Conservation (phyloP, 2,113 vertebrate genomes). For the Paraplagusia blochii region DNA sequence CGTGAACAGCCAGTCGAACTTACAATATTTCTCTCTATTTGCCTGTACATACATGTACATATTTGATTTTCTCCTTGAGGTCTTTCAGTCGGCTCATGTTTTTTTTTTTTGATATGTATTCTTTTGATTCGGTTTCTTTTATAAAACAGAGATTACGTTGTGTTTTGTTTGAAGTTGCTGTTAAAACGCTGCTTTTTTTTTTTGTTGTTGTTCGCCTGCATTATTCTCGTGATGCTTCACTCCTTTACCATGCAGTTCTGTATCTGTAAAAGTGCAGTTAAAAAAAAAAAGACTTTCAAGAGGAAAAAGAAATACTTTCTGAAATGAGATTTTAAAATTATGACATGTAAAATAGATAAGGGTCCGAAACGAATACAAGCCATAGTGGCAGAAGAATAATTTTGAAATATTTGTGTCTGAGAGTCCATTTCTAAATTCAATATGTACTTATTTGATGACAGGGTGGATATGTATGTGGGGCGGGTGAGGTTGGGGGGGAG, state of each 20-base stretch:
- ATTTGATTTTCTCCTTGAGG: conserved; percentile 44
- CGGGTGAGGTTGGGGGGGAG: not conserved
- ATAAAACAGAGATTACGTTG: conserved; percentile 53
- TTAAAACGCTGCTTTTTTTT: conserved; percentile 49
- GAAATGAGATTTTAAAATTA: conserved; percentile 61
- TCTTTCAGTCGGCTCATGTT: conserved; percentile 67
- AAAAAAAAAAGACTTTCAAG: conserved; percentile 41
- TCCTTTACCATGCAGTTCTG: conserved; percentile 72
- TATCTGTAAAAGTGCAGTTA: conserved; percentile 65
- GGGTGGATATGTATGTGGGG: not conserved
- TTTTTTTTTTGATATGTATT: conserved; percentile 61
- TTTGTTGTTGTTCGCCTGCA: conserved; percentile 67
- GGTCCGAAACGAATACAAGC: conserved; percentile 65
- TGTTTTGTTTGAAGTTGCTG: conserved; percentile 65
- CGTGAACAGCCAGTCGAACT: conserved; percentile 52
- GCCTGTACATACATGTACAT: conserved; percentile 73
- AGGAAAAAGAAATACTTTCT: conserved; percentile 56
- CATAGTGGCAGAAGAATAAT: conserved; percentile 62
- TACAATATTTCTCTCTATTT: conserved; percentile 58
- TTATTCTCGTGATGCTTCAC: conserved; percentile 69
- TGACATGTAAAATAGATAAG: conserved; percentile 56
- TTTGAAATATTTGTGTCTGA: conserved; percentile 64
- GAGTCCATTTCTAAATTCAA: conserved; percentile 41
- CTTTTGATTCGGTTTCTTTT: conserved; percentile 59
- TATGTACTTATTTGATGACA: conserved; percentile 29